A percentile compares a stretch with the other conserved stretches of the same genome.
These are phyloP conservation scores for Mesopsocus fuscifrons DNA, from an alignment of 2,888 invertebrate genomes.

Conservation along the genomic window DNA sequence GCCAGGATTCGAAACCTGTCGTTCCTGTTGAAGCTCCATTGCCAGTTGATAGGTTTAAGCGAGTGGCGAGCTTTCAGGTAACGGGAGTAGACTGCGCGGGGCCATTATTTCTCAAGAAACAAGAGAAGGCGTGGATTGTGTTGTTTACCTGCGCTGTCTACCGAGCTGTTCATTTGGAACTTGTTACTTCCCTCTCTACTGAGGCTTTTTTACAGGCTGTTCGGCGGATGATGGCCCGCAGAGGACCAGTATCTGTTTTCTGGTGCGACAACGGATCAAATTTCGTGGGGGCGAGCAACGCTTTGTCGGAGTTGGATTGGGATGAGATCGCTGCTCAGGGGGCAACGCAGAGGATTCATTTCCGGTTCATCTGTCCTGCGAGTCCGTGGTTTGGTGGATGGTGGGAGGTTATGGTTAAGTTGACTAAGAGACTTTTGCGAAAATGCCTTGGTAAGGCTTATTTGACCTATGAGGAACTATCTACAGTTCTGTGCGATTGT, in stretches of 20 bases:
- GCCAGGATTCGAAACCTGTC: slow-evolving; percentile 14
- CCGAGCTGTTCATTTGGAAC: not conserved
- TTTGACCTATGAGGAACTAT: slow-evolving; percentile 12
- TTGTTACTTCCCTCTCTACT: not conserved
- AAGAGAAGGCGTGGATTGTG: slow-evolving; percentile 20
- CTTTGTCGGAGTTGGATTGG: not conserved
- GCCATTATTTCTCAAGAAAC: slow-evolving; percentile 16
- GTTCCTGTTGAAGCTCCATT: slow-evolving; percentile 21
- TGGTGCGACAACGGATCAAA: slow-evolving; percentile 1
- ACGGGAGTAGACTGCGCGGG: slow-evolving; percentile 22
- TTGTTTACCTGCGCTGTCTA: slow-evolving; percentile 4
- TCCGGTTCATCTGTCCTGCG: slow-evolving; percentile 18
- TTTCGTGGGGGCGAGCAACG: slow-evolving; percentile 1
- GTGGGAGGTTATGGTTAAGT: slow-evolving; percentile 11
- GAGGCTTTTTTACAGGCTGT: not conserved
- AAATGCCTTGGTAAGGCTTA: slow-evolving; percentile 11
- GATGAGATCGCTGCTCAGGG: not conserved
- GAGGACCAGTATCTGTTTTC: not conserved
- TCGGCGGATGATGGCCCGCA: not conserved
- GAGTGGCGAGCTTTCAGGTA: slow-evolving; percentile 18
- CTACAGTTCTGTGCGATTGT: not conserved
- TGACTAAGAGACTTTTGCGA: slow-evolving; percentile 13
- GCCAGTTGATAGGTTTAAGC: slow-evolving; percentile 19
- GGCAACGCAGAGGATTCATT: slow-evolving; percentile 11
- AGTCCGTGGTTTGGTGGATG: not conserved